These are phyloP conservation scores for Nasonia longicornis DNA, from an alignment of 1,140 invertebrate species.

Conservation along the genomic window DNA sequence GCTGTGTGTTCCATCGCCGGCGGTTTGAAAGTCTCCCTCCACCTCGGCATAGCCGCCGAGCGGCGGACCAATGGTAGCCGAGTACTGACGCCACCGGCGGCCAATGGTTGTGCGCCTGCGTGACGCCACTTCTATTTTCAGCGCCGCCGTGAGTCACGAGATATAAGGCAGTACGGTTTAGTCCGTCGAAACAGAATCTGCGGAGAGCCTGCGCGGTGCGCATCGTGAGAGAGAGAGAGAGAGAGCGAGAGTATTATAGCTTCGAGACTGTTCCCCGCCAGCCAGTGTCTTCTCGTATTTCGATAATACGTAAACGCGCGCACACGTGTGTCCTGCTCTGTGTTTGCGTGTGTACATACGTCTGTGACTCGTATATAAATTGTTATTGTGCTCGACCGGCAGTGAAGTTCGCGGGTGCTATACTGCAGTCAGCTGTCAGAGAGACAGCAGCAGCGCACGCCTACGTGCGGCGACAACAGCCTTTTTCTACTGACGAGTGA, in stretches of 20 bases:
- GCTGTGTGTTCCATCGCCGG: not conserved
- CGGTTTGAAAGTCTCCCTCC: constrained; percentile 18
- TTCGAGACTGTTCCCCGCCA: constrained; percentile 1
- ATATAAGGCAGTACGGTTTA: constrained; percentile 66
- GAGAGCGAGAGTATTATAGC: not conserved
- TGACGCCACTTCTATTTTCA: constrained; percentile 69
- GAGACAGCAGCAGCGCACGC: not conserved
- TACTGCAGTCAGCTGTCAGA: not conserved
- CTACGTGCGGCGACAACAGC: not conserved
- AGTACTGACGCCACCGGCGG: constrained; percentile 56
- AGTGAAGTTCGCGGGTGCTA: not conserved
- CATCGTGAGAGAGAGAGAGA: constrained; percentile 11
- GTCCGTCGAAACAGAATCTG: constrained; percentile 60
- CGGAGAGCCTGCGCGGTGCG: constrained; percentile 56
- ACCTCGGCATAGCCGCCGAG: constrained; percentile 48
- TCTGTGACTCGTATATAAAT: not conserved
- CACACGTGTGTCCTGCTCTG: not conserved
- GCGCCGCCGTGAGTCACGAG: constrained; percentile 65
- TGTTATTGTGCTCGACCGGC: not conserved
- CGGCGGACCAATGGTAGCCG: constrained; percentile 51
- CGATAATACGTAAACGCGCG: not conserved
- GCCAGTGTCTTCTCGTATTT: not conserved
- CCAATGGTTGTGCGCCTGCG: constrained; percentile 56
- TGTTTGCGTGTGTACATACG: not conserved
- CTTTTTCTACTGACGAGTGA: constrained; percentile 32